A percentile compares a stretch with the other conserved stretches of the same genome.
These are phyloP conservation scores for Holacanthella duospinosa DNA, from an alignment of 2,888 invertebrate species.

Conservation along the genomic window DNA sequence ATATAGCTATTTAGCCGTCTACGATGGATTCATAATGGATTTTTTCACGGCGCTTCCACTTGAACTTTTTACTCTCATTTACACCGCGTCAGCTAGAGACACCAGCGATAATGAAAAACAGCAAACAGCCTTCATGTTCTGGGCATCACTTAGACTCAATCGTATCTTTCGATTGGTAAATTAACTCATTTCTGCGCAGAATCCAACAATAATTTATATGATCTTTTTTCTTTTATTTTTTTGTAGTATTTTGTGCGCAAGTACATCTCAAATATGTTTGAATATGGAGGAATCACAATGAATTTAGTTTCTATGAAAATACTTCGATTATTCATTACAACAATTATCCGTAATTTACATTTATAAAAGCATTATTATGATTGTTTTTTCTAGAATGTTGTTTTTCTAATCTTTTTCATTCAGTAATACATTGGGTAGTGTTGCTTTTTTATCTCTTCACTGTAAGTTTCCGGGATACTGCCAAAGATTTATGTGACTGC, in stretches of 20 bases:
- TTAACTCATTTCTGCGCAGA: background rate
- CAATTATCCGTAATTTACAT: slow-evolving; percentile 12
- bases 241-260: background rate
- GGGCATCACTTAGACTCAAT: slow-evolving; percentile 16
- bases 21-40: slow-evolving; percentile 16
- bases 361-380: no score
- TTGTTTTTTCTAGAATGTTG: no score
- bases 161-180: slow-evolving; percentile 18
- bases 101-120: background rate
- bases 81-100: background rate
- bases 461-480: background rate
- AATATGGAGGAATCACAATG: slow-evolving; percentile 1
- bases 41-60: slow-evolving; percentile 19
- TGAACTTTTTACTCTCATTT: slow-evolving; percentile 15
- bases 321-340: slow-evolving; percentile 12
- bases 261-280: background rate
- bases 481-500: background rate
- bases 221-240: background rate
- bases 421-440: background rate
- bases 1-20: slow-evolving; percentile 18
- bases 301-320: slow-evolving; percentile 15
- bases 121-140: background rate
- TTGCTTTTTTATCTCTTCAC: background rate
- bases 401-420: background rate
- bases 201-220: background rate